phyloP scores from a whole-genome alignment of 2,797 vertebrate genomes.

The Thripadectes ignobilis region DNA sequence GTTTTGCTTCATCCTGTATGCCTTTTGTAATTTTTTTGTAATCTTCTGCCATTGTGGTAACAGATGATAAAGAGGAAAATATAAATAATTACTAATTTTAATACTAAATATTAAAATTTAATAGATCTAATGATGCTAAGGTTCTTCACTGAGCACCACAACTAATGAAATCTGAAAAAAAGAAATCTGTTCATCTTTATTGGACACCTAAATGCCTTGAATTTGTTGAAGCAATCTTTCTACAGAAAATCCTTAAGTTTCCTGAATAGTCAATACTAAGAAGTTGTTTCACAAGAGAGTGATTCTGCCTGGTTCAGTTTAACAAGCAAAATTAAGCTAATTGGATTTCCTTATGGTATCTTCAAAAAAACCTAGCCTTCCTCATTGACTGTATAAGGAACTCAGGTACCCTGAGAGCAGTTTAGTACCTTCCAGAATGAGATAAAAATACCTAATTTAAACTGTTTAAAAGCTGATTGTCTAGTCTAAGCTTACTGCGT shows the following conservation, averaged over 20 bases:
- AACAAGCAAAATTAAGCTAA: constrained; percentile 6
- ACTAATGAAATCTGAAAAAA: background rate
- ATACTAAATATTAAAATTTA: background rate
- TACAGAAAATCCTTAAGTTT: background rate
- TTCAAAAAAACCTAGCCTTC: background rate
- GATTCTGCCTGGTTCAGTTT: background rate
- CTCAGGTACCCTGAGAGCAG: background rate
- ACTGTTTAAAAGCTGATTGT: constrained; percentile 22
- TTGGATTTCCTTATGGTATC: background rate
- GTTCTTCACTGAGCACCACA: background rate
- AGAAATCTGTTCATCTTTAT: background rate
- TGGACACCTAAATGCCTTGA: background rate
- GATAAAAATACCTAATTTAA: constrained; percentile 22
- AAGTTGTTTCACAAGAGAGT: background rate
- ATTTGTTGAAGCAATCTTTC: background rate
- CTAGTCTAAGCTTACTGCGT: background rate
- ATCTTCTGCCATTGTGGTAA: background rate
- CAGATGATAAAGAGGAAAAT: background rate
- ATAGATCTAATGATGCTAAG: background rate
- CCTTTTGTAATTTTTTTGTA: background rate
- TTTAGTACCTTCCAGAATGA: background rate
- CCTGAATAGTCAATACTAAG: background rate
- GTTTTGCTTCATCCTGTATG: background rate
- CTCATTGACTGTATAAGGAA: background rate
- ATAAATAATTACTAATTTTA: background rate